These are phyloP conservation scores for Syritta pipiens DNA, from an alignment of 2,888 invertebrate genomes.

Conservation along the genomic window DNA sequence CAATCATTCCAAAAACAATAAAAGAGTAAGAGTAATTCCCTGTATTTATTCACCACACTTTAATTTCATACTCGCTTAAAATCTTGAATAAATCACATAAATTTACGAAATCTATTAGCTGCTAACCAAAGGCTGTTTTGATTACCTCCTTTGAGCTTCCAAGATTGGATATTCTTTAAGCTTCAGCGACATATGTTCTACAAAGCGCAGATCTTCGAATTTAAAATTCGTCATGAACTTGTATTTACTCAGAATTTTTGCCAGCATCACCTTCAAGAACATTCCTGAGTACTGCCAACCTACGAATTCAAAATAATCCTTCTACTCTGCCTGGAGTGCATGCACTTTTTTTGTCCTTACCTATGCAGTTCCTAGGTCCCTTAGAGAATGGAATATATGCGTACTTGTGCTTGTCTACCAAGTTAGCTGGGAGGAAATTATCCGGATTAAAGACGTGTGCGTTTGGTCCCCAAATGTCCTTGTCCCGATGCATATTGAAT, in stretches of 20 bases:
- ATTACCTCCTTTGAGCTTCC: conserved; percentile 32
- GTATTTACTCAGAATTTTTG: conserved; percentile 62
- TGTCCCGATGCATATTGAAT: conserved; percentile 70
- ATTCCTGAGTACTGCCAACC: conserved; percentile 70
- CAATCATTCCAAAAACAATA: no score
- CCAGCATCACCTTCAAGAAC: conserved; percentile 54
- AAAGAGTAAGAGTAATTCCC: no score
- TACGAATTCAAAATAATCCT: neutral
- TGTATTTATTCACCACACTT: no score
- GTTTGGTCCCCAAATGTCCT: conserved; percentile 71
- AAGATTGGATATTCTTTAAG: conserved; percentile 46
- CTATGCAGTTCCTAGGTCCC: conserved; percentile 72
- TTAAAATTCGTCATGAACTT: conserved; percentile 50
- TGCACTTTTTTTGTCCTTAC: conserved; percentile 36
- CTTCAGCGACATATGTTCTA: conserved; percentile 27
- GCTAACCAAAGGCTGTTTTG: no score
- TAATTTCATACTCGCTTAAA: no score
- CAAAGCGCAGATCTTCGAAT: conserved; percentile 58
- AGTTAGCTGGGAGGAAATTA: conserved; percentile 70
- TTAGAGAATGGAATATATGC: conserved; percentile 73
- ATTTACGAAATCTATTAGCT: no score
- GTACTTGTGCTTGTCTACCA: conserved; percentile 64
- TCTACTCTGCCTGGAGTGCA: neutral
- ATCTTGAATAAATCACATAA: no score
- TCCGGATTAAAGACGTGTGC: conserved; percentile 71